Evolutionary conservation across 1,140 invertebrate genomes (phyloP), one percentile per base, ranked within the genome.

Genomic region (Nasonia giraulti): DNA sequence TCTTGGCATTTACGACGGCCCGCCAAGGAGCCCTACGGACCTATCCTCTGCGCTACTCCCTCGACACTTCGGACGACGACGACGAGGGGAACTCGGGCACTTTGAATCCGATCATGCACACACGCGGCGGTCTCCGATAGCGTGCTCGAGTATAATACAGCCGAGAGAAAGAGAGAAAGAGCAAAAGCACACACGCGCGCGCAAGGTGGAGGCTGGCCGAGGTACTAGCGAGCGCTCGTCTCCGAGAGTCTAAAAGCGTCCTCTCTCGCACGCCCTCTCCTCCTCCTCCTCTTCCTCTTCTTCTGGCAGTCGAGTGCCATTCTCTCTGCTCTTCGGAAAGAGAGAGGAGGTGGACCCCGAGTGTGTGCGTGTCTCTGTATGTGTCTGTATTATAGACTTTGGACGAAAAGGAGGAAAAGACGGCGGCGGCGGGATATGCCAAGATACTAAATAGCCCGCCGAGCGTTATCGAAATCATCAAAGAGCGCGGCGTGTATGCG

Each of bases 241-340:
- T 27, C 47, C 69, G 83, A 20, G 55, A 62, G 55, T 85, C 83
- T 85, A 85, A 85, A 85, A 85, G 44, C 78, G 83, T 86, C 84
- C 14, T 62, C 85, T 81, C 78, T 82, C 81, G 75, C 76, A 33
- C 68, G 68, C 68, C 68, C 68, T 82, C 78, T 71, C 68, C 47
- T 37, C 33, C 33, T 37, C 33, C 33, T 77, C 80, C 44, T 86
- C 83, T 75, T 84, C 85, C 62, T 84, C 73, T 68, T 84, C 75
- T 27, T 82, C 75, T 68, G 68, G 78, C 66, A 62, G 68, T 40
- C 79, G 44, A 71, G 75, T 84, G 44, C 74, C 82, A 77, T 83
- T 83, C 75, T 83, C 74, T 33, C 69, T 11, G 50, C 55, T 66
- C 73, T 82, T 66, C 73, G 33, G 12, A 73, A 62, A 50, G 73